Conservation (phyloP, 2,113 vertebrate species). For the Equus przewalskii region DNA sequence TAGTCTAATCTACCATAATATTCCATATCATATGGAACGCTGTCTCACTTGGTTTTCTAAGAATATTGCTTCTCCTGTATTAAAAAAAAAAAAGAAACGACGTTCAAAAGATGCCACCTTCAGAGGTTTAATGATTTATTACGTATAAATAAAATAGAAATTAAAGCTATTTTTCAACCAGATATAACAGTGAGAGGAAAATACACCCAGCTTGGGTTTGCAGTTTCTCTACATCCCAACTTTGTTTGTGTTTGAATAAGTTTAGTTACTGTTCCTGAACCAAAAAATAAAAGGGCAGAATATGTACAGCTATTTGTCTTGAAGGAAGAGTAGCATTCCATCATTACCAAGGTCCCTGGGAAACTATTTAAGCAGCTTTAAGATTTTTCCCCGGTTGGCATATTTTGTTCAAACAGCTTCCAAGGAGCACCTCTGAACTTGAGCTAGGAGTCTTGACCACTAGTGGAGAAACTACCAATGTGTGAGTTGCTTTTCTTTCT, state of each 20-base stretch:
- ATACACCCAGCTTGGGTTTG: slow-evolving; percentile 67
- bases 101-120: slow-evolving; percentile 78
- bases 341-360: slow-evolving; percentile 86
- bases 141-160: slow-evolving; percentile 72
- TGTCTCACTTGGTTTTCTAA: background rate
- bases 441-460: slow-evolving; percentile 75
- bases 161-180: slow-evolving; percentile 72
- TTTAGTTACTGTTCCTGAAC: slow-evolving; percentile 81
- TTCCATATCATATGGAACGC: background rate
- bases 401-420: slow-evolving; percentile 91
- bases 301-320: slow-evolving; percentile 73
- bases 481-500: slow-evolving; percentile 78
- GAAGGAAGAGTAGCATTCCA: slow-evolving; percentile 86
- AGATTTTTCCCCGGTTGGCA: slow-evolving; percentile 90
- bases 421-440: slow-evolving; percentile 81
- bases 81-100: slow-evolving; percentile 37
- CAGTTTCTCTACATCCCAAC: slow-evolving; percentile 29
- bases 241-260: slow-evolving; percentile 77
- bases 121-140: slow-evolving; percentile 82
- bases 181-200: slow-evolving; percentile 67
- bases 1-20: slow-evolving; percentile 46
- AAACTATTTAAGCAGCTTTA: slow-evolving; percentile 90
- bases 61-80: slow-evolving; percentile 59
- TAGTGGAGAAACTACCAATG: slow-evolving; percentile 82
- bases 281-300: slow-evolving; percentile 42